These are phyloP conservation scores for Cynopterus brachyotis DNA, from an alignment of 2,113 vertebrate genomes.

Conservation along the genomic window DNA sequence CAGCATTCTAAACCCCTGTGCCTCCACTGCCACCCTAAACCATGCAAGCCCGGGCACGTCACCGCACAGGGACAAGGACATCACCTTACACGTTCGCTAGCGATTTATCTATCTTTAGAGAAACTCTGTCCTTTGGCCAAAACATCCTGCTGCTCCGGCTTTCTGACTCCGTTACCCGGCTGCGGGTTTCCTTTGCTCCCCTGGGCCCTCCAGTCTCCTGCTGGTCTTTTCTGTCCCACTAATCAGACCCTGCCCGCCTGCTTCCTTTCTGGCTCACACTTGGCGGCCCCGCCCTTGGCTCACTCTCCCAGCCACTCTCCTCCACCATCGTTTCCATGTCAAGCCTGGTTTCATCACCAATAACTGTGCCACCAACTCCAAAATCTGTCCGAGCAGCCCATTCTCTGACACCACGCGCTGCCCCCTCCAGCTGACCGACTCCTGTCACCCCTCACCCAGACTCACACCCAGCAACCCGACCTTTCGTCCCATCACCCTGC, in stretches of 20 bases:
- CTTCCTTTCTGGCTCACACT: neutral
- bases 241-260: neutral
- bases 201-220: neutral
- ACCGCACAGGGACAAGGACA: neutral
- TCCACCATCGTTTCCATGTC: neutral
- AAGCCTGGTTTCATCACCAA: neutral
- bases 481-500: neutral
- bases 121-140: neutral
- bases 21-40: rapidly evolving
- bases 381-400: neutral
- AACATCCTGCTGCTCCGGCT: neutral
- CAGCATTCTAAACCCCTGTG: neutral
- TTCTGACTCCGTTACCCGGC: neutral
- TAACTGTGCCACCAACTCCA: no score
- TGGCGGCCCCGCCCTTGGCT: neutral
- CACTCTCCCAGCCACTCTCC: neutral
- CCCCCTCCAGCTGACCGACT: no score
- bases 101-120: neutral
- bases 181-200: neutral
- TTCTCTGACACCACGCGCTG: neutral
- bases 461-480: neutral
- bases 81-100: neutral
- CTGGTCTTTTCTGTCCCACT: neutral
- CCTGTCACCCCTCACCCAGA: neutral
- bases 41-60: neutral